phyloP scores from a whole-genome alignment of 2,888 invertebrate species.

The Diplolepis rosae region DNA sequence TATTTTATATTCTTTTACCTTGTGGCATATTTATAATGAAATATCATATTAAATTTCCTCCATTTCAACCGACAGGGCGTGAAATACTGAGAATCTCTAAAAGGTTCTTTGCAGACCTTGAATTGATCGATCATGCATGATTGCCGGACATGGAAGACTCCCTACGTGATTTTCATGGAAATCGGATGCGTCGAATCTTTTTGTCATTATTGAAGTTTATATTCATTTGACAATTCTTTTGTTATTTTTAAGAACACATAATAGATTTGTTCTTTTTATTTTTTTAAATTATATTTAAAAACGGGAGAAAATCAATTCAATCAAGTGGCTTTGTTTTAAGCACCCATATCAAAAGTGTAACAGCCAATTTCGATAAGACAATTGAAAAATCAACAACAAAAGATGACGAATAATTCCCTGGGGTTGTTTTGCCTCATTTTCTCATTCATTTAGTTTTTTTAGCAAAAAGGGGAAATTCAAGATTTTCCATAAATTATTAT shows the following conservation, averaged over 20 bases:
- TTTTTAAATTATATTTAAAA: no score
- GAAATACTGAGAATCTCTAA: conserved; percentile 4
- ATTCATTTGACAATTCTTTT: no score
- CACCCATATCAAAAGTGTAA: background rate
- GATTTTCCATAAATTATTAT: no score
- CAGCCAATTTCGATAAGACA: background rate
- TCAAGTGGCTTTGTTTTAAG: background rate
- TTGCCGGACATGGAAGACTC: background rate
- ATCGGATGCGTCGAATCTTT: background rate
- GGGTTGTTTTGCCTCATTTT: background rate
- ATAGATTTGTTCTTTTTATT: no score
- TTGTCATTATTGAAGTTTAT: no score
- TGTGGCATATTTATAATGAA: background rate
- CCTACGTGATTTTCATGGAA: background rate
- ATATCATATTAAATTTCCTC: background rate
- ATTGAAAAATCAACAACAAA: background rate
- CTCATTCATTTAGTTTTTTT: background rate
- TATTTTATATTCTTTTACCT: background rate
- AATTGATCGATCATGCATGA: background rate
- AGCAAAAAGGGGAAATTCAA: background rate
- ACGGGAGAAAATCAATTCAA: no score
- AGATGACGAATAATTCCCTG: background rate
- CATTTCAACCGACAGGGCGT: background rate
- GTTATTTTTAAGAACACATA: background rate
- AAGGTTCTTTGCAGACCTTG: conserved; percentile 1